Conservation (phyloP, 2,113 vertebrate species). For the Chascanopsetta lugubris region DNA sequence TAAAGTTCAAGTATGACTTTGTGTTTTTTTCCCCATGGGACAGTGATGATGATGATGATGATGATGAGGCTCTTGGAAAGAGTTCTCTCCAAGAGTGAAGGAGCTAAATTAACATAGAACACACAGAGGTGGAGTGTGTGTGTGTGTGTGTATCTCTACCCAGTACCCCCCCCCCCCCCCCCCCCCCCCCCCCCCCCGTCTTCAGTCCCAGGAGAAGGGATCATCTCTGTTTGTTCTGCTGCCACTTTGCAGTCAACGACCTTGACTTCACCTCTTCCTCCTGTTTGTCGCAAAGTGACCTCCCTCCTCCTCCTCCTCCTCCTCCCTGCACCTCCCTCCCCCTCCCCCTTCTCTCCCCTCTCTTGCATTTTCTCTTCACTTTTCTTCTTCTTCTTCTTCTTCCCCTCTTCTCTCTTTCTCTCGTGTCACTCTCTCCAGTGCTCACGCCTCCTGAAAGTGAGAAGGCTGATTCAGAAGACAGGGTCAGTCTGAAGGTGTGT, state of each 20-base stretch:
- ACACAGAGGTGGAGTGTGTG: background rate
- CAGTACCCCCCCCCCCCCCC: slow-evolving; percentile 37
- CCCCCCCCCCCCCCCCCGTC: slow-evolving; percentile 42
- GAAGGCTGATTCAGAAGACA: slow-evolving; percentile 80
- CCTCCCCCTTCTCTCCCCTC: slow-evolving; percentile 11
- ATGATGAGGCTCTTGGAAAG: background rate
- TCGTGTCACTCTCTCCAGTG: slow-evolving; percentile 60
- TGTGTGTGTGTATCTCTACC: background rate
- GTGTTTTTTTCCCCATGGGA: background rate
- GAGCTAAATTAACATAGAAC: background rate
- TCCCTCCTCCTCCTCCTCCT: background rate
- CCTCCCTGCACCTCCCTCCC: background rate
- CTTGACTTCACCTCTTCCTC: slow-evolving; percentile 49
- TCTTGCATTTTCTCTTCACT: slow-evolving; percentile 24
- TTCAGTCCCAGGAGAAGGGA: slow-evolving; percentile 54
- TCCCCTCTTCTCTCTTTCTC: slow-evolving; percentile 12
- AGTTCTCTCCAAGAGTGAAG: slow-evolving; percentile 4
- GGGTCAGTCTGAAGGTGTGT: slow-evolving; percentile 79
- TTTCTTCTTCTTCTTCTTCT: background rate
- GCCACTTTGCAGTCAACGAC: slow-evolving; percentile 55
- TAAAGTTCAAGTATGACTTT: no score
- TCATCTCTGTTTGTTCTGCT: slow-evolving; percentile 60
- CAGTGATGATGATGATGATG: no score
- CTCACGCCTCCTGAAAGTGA: slow-evolving; percentile 80
- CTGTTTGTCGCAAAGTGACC: slow-evolving; percentile 51